Conservation (phyloP, 2,797 vertebrate species). For the Melanotaenia parkinsoni region DNA sequence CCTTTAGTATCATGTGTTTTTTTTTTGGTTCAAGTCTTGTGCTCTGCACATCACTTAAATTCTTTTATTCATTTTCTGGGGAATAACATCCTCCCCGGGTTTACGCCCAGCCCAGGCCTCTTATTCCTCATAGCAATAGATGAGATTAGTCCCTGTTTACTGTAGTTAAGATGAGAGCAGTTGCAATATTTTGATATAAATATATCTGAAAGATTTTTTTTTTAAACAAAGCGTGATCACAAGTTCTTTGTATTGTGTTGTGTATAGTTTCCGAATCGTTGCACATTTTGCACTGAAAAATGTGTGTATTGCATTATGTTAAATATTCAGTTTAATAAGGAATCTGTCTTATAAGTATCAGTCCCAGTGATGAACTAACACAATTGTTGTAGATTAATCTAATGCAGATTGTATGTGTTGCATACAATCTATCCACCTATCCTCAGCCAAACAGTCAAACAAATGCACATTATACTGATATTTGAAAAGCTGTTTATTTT, state of each 20-base stretch:
- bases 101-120: neutral
- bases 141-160: neutral
- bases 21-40: too few species aligned
- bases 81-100: neutral
- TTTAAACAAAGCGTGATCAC: neutral
- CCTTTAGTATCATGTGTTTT: too few species aligned
- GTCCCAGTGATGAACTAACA: neutral
- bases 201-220: neutral
- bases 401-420: neutral
- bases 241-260: neutral
- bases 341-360: neutral
- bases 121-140: neutral
- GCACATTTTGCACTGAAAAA: neutral
- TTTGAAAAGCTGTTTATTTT: conserved; percentile 52
- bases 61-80: neutral
- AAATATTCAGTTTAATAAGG: neutral
- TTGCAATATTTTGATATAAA: neutral
- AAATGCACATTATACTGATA: conserved; percentile 3
- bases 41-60: neutral
- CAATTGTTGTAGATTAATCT: neutral
- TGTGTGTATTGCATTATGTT: neutral
- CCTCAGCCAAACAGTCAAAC: conserved; percentile 6
- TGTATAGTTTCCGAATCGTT: neutral
- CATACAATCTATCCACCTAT: neutral
- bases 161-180: neutral